Evolutionary conservation across 2,888 invertebrate genomes (phyloP).

Genomic region (Parelbella ahira): DNA sequence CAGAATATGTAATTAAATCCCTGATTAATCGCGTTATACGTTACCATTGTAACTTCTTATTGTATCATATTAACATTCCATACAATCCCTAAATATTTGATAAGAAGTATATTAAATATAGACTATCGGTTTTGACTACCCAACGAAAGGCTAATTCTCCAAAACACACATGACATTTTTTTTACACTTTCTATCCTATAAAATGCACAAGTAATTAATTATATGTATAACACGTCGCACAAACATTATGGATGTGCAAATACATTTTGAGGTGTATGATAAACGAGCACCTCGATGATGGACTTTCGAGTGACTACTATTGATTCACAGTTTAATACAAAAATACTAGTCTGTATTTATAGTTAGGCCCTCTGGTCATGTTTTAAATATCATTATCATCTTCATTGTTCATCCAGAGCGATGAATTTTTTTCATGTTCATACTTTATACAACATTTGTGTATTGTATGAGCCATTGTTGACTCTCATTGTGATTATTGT

Average conservation of each 20-base stretch:
- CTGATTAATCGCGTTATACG: conserved; percentile 52
- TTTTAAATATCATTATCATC: too few species aligned
- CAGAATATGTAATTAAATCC: conserved; percentile 48
- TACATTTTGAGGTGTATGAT: conserved; percentile 3
- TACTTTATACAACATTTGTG: too few species aligned
- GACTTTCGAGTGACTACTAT: conserved; percentile 3
- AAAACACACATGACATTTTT: conserved; percentile 32
- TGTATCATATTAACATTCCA: conserved; percentile 64
- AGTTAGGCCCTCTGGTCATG: conserved; percentile 36
- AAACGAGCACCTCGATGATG: conserved; percentile 8
- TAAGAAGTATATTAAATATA: conserved; percentile 44
- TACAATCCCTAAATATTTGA: conserved; percentile 35
- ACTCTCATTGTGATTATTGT: too few species aligned
- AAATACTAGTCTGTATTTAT: conserved; percentile 25
- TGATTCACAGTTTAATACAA: conserved; percentile 16
- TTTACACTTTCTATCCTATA: conserved; percentile 33
- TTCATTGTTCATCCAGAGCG: too few species aligned
- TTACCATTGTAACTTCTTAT: conserved; percentile 54
- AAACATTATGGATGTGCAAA: conserved; percentile 3
- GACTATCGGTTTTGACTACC: conserved; percentile 65
- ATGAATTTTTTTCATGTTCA: too few species aligned
- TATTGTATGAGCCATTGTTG: too few species aligned
- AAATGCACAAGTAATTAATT: conserved; percentile 42
- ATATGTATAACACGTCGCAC: conserved; percentile 1
- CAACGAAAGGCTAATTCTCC: conserved; percentile 43